Base-by-base conservation (phyloP, 1,140 invertebrate genomes). In the Calosoma granatense region DNA sequence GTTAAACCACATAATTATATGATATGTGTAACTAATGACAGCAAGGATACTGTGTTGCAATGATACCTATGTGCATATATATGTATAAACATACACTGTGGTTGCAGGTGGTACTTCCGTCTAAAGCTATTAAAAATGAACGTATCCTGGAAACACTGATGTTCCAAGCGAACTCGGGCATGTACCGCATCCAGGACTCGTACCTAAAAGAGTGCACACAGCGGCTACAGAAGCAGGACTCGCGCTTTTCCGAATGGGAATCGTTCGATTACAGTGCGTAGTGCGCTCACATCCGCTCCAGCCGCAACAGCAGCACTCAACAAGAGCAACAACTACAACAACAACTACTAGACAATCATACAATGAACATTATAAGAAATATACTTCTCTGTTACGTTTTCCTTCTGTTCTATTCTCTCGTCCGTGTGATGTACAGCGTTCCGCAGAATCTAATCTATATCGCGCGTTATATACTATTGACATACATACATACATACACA, bases 51-150 rank as follows among this genome's bases (percentile, higher is more conserved):
- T n/a, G n/a, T n/a, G n/a, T n/a, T n/a, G n/a, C n/a, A n/a, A n/a
- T n/a, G n/a, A n/a, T n/a, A n/a, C n/a, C n/a, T n/a, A n/a, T n/a
- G n/a, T n/a, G n/a, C n/a, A n/a, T n/a, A n/a, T n/a, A n/a, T n/a
- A n/a, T n/a, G n/a, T n/a, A n/a, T n/a, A n/a, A n/a, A n/a, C n/a
- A n/a, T n/a, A n/a, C n/a, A 9, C n/a, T 36, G n/a, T 36, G 6
- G 6, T 36, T 74, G 3, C 71, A 87, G 85, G 86, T 93, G 61
- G 92, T 96, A 36, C 74, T 95, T 60, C 92, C 92, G 41, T 91
- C 90, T 36, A 95, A 94, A 72, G 90, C 92, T 14, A 93, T 95
- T 61, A 92, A 89, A 66, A 93, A 96, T 71, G 91, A 95, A 69
- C 78, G 87, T 22, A 95, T 96, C 59, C 78, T 96, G 58, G 91